Evolutionary conservation across 2,888 invertebrate genomes (phyloP).

Genomic region (Malacosoma neustria): DNA sequence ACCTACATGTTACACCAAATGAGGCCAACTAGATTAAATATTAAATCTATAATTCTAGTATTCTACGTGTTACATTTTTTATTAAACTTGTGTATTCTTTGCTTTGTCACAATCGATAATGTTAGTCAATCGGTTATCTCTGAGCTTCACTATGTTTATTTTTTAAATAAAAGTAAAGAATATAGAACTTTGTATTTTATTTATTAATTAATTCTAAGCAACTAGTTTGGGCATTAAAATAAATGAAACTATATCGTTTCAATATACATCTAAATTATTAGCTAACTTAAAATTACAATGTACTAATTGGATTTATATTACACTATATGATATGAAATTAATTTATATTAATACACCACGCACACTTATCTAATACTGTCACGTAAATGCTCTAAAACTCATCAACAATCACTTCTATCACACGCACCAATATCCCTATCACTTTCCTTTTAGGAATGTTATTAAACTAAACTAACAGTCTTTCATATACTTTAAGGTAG

Average conservation of each 20-base stretch:
- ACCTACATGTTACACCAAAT: too few species aligned
- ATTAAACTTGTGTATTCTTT: too few species aligned
- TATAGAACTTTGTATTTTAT: constrained; percentile 8
- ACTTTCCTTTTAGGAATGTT: constrained; percentile 64
- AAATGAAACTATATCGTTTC: constrained; percentile 38
- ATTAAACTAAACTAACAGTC: constrained; percentile 67
- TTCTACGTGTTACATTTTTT: too few species aligned
- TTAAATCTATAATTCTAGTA: too few species aligned
- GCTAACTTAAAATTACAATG: constrained; percentile 35
- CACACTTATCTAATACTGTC: constrained; percentile 66
- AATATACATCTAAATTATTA: constrained; percentile 25
- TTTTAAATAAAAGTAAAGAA: constrained; percentile 2
- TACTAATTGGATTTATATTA: constrained; percentile 41
- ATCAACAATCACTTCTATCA: constrained; percentile 52
- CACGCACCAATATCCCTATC: constrained; percentile 59
- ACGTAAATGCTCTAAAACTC: constrained; percentile 63
- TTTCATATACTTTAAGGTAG: constrained; percentile 76
- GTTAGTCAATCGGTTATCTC: too few species aligned
- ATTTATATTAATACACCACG: constrained; percentile 23
- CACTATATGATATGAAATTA: constrained; percentile 43
- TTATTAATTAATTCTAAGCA: constrained; percentile 28
- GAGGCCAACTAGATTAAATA: too few species aligned
- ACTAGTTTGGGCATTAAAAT: constrained; percentile 24
- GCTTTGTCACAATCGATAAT: too few species aligned
- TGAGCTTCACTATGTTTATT: too few species aligned